A percentile compares a stretch with the other conserved stretches of the same genome.
phyloP scores from a whole-genome alignment of 1,140 invertebrate species.

The Trigoniulus corallinus region DNA sequence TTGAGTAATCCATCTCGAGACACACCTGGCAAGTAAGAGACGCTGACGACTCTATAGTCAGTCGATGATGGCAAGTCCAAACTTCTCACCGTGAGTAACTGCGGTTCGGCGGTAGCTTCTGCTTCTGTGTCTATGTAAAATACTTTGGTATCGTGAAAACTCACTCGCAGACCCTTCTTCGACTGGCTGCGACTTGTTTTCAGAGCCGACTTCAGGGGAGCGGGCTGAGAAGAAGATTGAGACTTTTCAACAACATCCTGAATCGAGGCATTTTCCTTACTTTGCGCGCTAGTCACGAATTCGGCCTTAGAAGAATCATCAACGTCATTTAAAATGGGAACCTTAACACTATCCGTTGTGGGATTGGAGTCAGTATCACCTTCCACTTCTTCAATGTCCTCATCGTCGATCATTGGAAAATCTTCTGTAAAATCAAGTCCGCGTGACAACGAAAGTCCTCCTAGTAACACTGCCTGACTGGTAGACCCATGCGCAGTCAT shows the following conservation, averaged over 20 bases:
- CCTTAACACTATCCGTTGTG: no score
- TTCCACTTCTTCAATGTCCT: neutral
- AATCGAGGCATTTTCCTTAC: no score
- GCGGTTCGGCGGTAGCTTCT: neutral
- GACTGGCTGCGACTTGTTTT: neutral
- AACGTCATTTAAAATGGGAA: no score
- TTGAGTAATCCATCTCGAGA: no score
- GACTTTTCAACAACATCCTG: no score
- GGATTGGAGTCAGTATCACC: no score
- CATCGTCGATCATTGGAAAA: neutral
- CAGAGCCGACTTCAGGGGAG: neutral
- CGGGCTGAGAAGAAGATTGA: neutral
- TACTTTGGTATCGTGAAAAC: neutral
- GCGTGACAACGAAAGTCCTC: no score
- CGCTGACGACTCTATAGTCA: neutral
- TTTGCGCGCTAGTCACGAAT: no score
- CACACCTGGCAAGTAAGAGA: no score
- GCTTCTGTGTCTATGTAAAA: neutral
- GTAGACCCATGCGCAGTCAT: no score
- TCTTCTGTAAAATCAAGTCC: neutral
- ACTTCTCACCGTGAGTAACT: neutral
- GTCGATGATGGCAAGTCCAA: neutral
- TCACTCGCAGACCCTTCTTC: slow-evolving; percentile 2
- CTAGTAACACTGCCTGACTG: no score
- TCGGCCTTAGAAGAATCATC: no score